Conservation (phyloP, 1,140 invertebrate species). For the Halyomorpha halys region DNA sequence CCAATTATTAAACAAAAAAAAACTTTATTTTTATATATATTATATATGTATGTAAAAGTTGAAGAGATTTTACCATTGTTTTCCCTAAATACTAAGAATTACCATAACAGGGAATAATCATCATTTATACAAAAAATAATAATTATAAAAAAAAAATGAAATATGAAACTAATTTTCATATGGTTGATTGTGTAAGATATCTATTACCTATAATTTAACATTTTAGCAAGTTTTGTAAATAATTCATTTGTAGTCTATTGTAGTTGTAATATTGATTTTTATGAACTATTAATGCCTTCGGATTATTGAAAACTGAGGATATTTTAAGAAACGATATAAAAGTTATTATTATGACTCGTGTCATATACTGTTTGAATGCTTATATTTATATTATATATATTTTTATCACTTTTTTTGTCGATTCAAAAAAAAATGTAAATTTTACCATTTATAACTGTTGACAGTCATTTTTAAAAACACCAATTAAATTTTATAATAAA, state of each 20-base stretch:
- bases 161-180: slow-evolving; percentile 13
- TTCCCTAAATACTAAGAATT: slow-evolving; percentile 16
- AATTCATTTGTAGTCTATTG: slow-evolving; percentile 16
- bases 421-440: slow-evolving; percentile 11
- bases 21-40: slow-evolving; percentile 18
- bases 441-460: slow-evolving; percentile 6
- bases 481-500: slow-evolving; percentile 10
- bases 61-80: slow-evolving; percentile 18
- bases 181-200: slow-evolving; percentile 19
- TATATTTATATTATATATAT: slow-evolving; percentile 19
- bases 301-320: slow-evolving; percentile 12
- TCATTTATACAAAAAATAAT: slow-evolving; percentile 18
- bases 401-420: slow-evolving; percentile 3
- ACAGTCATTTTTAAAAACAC: slow-evolving; percentile 11
- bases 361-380: slow-evolving; percentile 18
- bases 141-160: slow-evolving; percentile 15
- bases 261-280: slow-evolving; percentile 17
- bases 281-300: slow-evolving; percentile 15
- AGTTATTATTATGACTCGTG: slow-evolving; percentile 12
- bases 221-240: slow-evolving; percentile 14
- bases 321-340: slow-evolving; percentile 15
- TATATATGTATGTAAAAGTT: neutral
- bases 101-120: slow-evolving; percentile 16
- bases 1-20: slow-evolving; percentile 12
- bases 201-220: slow-evolving; percentile 16